Conservation (phyloP, 1,140 invertebrate species). For the Epicauta chinensis region DNA sequence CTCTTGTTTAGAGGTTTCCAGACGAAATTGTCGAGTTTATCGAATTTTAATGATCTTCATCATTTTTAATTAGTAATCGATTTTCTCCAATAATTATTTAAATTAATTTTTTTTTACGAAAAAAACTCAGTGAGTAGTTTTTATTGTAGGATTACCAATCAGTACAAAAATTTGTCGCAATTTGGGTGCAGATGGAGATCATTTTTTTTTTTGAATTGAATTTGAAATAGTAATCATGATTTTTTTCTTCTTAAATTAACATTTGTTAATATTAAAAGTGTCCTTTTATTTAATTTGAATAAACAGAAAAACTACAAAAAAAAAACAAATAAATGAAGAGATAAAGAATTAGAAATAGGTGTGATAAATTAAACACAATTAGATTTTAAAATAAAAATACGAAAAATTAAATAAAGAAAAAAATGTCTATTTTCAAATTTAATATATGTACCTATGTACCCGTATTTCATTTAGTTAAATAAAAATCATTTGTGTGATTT, state of each 20-base stretch:
- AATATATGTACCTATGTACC: slow-evolving; percentile 20
- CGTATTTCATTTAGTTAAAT: slow-evolving; percentile 20
- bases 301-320: not conserved
- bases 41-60: no score
- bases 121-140: no score
- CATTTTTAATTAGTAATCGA: no score
- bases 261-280: slow-evolving; percentile 13
- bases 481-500: slow-evolving; percentile 22
- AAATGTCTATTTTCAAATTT: slow-evolving; percentile 23
- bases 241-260: not conserved
- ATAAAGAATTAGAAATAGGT: slow-evolving; percentile 17
- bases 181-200: no score
- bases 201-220: no score
- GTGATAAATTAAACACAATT: slow-evolving; percentile 18
- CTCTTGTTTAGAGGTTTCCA: not conserved
- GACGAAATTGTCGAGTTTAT: no score
- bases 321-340: no score
- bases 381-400: slow-evolving; percentile 16
- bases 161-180: no score
- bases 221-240: slow-evolving; percentile 1
- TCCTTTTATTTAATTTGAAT: slow-evolving; percentile 20
- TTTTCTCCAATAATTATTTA: no score
- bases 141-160: no score
- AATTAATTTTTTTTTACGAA: no score
- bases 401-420: slow-evolving; percentile 18